Evolutionary conservation across 2,113 vertebrate genomes (phyloP), one percentile per base, ranked within the genome.

Genomic region (Nothoprocta pentlandii): DNA sequence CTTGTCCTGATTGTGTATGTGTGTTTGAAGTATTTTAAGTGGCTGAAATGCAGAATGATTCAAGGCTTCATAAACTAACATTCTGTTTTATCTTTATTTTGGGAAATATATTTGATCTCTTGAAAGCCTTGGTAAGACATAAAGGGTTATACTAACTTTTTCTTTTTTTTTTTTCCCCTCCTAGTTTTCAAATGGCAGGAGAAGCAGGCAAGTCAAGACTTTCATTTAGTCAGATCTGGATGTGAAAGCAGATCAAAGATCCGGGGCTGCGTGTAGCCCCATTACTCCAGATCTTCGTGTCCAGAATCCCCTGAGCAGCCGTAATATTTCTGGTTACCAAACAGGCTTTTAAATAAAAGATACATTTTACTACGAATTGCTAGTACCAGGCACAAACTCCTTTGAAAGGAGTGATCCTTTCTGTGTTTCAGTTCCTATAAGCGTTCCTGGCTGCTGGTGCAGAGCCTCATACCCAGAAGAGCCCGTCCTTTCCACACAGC

Each of bases 41-140:
- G 74, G 59, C 13, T 90, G 85, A 94, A 81, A 95, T 84, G 41
- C 64, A 79, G 54, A 96, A 85, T n/a, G 75, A 96, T 89, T 92
- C 64, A 92, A 73, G 62, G 71, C 67, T 93, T 90, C 81, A 87
- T 75, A 92, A 93, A 95, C 88, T 85, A 93, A 69, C 85, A 74
- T 85, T 89, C 91, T 64, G 77, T 85, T 96, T 95, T 90, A 95
- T 92, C 80, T 96, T 96, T 93, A 95, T 95, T 94, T 95, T 21
- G 44, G 61, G 80, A 94, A 93, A 86, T 85, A 85, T 46, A 91
- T 91, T 94, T 93, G 84, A 95, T 95, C 92, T 92, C 64, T 71
- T 89, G 88, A 85, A 94, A 92, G 80, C 54, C 75, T 93, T 61
- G 42, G 44, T 89, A 91, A 67, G 64, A 89, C 80, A 61, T 12